A percentile compares a stretch with the other conserved stretches of the same genome.
Conservation (phyloP, 2,888 invertebrate species). For the Didymodactylos carnosus region DNA sequence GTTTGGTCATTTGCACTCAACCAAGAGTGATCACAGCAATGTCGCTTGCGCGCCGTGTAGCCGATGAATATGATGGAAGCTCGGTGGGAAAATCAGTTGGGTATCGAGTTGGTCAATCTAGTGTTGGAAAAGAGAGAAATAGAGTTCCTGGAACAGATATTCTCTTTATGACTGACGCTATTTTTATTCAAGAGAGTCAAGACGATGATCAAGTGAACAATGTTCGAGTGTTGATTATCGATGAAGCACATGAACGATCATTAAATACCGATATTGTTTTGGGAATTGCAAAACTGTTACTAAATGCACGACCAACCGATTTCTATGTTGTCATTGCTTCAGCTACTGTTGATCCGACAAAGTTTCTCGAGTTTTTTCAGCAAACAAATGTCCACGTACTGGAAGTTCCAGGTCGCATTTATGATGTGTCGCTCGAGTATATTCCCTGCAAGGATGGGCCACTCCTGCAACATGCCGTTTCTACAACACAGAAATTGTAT, state of each 20-base stretch:
- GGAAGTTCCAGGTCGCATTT: neutral
- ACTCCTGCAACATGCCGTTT: neutral
- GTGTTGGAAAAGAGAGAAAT: slow-evolving; percentile 43
- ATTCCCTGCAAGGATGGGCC: neutral
- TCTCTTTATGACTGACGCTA: slow-evolving; percentile 66
- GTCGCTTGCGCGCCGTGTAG: slow-evolving; percentile 58
- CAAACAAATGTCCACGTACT: neutral
- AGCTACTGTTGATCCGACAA: slow-evolving; percentile 68
- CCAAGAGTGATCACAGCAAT: slow-evolving; percentile 74
- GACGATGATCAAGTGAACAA: slow-evolving; percentile 69
- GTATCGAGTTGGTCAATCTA: slow-evolving; percentile 48
- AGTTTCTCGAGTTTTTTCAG: neutral
- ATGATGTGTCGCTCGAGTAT: neutral
- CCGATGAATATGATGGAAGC: slow-evolving; percentile 59
- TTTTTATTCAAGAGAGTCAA: slow-evolving; percentile 78
- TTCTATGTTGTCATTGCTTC: slow-evolving; percentile 71
- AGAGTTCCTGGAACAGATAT: slow-evolving; percentile 37
- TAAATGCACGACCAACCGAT: slow-evolving; percentile 49
- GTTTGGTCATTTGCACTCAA: slow-evolving; percentile 66
- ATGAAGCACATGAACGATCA: slow-evolving; percentile 85
- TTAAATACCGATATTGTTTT: slow-evolving; percentile 76
- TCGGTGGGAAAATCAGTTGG: slow-evolving; percentile 41
- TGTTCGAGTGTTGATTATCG: slow-evolving; percentile 63
- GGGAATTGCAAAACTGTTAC: slow-evolving; percentile 64
- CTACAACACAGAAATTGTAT: neutral